phyloP scores from a whole-genome alignment of 2,113 vertebrate genomes.

The Neodontobutis hainanensis region DNA sequence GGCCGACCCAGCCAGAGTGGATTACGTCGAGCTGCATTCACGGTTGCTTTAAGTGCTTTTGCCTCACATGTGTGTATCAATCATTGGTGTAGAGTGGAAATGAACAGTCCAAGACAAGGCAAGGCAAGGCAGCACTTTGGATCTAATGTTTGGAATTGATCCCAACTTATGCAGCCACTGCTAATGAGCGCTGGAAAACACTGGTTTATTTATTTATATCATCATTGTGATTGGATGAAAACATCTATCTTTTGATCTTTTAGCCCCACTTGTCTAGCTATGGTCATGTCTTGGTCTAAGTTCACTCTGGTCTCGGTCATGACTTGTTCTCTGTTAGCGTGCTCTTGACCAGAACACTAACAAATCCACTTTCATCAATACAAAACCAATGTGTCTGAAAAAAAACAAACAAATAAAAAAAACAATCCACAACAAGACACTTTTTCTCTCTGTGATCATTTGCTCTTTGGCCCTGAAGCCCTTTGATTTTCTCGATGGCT shows the following conservation, averaged over 20 bases:
- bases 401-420: no score
- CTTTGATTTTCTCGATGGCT: constrained; percentile 65
- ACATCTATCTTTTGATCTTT: no score
- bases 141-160: background rate
- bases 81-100: background rate
- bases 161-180: no score
- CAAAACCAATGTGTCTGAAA: constrained; percentile 10
- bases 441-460: constrained; percentile 58
- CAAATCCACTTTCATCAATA: background rate
- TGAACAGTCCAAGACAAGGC: constrained; percentile 28
- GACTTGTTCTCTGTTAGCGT: no score
- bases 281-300: no score
- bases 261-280: no score
- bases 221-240: no score
- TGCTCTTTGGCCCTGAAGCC: constrained; percentile 72
- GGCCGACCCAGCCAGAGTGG: constrained; percentile 34
- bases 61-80: constrained; percentile 36
- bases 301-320: no score
- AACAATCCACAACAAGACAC: constrained; percentile 35
- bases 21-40: constrained; percentile 66
- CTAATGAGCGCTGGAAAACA: no score
- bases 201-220: no score
- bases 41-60: constrained; percentile 81
- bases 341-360: background rate
- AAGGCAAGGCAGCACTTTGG: background rate